These are phyloP conservation scores for Drosophila quadrilineata DNA, from an alignment of 1,140 invertebrate species.

Conservation along the genomic window DNA sequence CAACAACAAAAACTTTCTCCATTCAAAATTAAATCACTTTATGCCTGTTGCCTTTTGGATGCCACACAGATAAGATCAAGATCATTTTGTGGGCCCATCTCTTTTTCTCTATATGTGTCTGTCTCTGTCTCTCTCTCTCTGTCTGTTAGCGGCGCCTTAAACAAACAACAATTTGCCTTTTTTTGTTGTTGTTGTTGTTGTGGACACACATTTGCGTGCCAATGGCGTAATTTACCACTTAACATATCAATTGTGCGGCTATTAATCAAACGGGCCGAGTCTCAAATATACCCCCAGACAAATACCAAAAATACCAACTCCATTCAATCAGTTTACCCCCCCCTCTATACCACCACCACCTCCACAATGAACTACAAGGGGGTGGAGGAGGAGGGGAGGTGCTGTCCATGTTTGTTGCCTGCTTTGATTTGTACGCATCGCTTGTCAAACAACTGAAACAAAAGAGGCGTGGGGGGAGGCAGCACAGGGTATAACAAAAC, in stretches of 20 bases:
- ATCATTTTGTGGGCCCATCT: not conserved
- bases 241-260: conserved; percentile 78
- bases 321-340: conserved; percentile 13
- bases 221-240: conserved; percentile 79
- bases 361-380: not conserved
- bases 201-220: conserved; percentile 77
- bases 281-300: conserved; percentile 15
- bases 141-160: conserved; percentile 68
- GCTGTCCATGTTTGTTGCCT: conserved; percentile 52
- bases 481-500: conserved; percentile 1
- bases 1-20: conserved; percentile 50
- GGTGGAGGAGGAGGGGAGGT: not conserved
- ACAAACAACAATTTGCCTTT: conserved; percentile 69
- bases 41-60: conserved; percentile 44
- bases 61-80: conserved; percentile 39
- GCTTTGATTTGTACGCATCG: conserved; percentile 79
- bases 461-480: conserved; percentile 16
- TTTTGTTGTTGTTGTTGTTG: too few species aligned
- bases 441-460: conserved; percentile 76
- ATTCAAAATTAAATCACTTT: conserved; percentile 77
- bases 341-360: not conserved
- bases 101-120: conserved; percentile 13
- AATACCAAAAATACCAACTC: conserved; percentile 5
- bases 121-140: not conserved
- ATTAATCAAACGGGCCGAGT: conserved; percentile 68